Evolutionary conservation across 1,140 invertebrate genomes (phyloP).

Genomic region (Pomacea maculata): DNA sequence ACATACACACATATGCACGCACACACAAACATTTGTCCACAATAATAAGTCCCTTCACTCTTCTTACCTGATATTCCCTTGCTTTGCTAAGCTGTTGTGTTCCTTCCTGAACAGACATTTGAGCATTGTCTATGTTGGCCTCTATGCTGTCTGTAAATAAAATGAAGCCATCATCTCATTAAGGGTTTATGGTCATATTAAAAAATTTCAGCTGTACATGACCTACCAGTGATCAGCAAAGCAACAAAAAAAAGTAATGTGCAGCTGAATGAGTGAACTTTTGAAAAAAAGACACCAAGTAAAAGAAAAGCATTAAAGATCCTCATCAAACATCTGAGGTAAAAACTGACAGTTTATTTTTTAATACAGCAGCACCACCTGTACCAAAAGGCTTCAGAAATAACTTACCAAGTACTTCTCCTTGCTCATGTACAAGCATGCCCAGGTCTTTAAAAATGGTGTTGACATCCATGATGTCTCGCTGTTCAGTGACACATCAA

Average conservation of each 20-base stretch:
- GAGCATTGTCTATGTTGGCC: slow-evolving; percentile 91
- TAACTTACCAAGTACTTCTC: slow-evolving; percentile 87
- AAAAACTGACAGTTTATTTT: too few relatives aligned
- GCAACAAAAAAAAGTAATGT: too few relatives aligned
- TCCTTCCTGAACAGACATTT: slow-evolving; percentile 85
- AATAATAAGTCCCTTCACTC: neutral
- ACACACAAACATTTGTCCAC: neutral
- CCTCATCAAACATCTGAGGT: too few relatives aligned
- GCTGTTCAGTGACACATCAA: slow-evolving; percentile 71
- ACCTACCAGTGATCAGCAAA: too few relatives aligned
- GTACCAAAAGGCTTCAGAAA: neutral
- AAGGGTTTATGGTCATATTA: too few relatives aligned
- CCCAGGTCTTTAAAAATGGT: slow-evolving; percentile 98
- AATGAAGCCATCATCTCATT: too few relatives aligned
- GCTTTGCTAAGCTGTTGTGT: slow-evolving; percentile 83
- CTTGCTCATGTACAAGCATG: slow-evolving; percentile 95
- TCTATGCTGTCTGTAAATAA: slow-evolving; percentile 89
- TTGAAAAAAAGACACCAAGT: too few relatives aligned
- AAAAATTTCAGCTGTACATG: too few relatives aligned
- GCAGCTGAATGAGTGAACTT: too few relatives aligned
- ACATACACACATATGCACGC: neutral
- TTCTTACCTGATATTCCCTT: slow-evolving; percentile 77
- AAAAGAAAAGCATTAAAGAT: too few relatives aligned
- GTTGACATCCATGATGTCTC: slow-evolving; percentile 94
- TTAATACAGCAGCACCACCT: too few relatives aligned